phyloP scores from a whole-genome alignment of 2,113 vertebrate genomes.

The Lipophrys pholis region DNA sequence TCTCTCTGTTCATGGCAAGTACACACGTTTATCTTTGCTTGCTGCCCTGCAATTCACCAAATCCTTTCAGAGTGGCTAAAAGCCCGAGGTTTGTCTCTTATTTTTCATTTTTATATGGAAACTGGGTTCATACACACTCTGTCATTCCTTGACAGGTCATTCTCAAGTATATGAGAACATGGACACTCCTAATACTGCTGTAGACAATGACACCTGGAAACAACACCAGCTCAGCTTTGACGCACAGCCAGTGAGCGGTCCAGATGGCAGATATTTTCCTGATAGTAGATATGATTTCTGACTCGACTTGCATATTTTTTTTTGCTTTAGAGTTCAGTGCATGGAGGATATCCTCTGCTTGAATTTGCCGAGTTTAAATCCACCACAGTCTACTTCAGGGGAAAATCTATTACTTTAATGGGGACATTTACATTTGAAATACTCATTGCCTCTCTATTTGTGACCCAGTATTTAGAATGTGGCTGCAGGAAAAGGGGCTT shows the following conservation, averaged over 20 bases:
- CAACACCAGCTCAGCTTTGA: slow-evolving; percentile 1
- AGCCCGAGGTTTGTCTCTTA: slow-evolving; percentile 9
- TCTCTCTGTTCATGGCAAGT: slow-evolving; percentile 31
- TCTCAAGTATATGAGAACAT: slow-evolving; percentile 19
- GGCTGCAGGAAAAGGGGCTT: slow-evolving; percentile 33
- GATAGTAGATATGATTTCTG: background rate
- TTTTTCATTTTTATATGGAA: slow-evolving; percentile 3
- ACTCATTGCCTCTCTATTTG: slow-evolving; percentile 51
- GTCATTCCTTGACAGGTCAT: slow-evolving; percentile 37
- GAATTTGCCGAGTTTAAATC: slow-evolving; percentile 2
- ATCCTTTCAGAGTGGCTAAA: slow-evolving; percentile 22
- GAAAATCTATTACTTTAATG: slow-evolving; percentile 33
- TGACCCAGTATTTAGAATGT: slow-evolving; percentile 51
- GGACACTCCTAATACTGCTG: slow-evolving; percentile 4
- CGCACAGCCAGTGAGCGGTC: background rate
- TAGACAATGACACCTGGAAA: slow-evolving; percentile 25
- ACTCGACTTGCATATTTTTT: background rate
- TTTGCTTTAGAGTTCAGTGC: background rate
- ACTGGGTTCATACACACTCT: slow-evolving; percentile 4
- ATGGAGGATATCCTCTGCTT: background rate
- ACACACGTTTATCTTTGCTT: slow-evolving; percentile 31
- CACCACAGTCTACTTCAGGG: slow-evolving; percentile 16
- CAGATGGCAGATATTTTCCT: background rate
- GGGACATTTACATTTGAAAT: slow-evolving; percentile 44
- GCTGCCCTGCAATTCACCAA: slow-evolving; percentile 1